Percentiles rank a stretch among this genome's conserved stretches.
These are phyloP conservation scores for Theropithecus gelada DNA, from an alignment of 2,113 vertebrate species.

Conservation along the genomic window DNA sequence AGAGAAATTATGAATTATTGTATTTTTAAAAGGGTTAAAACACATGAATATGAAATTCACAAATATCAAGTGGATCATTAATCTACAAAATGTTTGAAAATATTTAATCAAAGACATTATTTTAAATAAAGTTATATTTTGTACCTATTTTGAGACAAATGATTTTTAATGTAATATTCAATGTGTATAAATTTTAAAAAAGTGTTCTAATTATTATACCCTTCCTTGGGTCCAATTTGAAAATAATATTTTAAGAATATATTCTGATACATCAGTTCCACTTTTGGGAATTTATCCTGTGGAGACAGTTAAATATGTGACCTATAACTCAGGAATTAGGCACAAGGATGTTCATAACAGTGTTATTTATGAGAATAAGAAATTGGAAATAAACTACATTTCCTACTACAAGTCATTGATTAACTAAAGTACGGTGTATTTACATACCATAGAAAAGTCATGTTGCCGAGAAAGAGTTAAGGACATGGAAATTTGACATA, in stretches of 20 bases:
- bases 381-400: background rate
- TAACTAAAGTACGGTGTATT: background rate
- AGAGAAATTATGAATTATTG: background rate
- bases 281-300: background rate
- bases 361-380: constrained; percentile 50
- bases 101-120: constrained; percentile 8
- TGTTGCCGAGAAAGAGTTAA: background rate
- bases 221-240: background rate
- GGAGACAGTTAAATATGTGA: background rate
- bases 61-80: background rate
- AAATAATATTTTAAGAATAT: constrained; percentile 18
- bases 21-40: background rate
- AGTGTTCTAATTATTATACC: background rate
- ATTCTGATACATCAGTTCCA: constrained; percentile 23
- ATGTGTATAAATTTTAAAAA: background rate
- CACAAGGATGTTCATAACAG: constrained; percentile 20
- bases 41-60: background rate
- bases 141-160: background rate
- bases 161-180: background rate
- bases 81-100: background rate
- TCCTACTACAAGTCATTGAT: background rate
- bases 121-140: background rate
- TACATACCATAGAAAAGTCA: background rate
- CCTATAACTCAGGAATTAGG: background rate
- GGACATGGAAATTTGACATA: background rate